Base-by-base conservation (phyloP, 2,113 vertebrate species). In the Plotosus lineatus region DNA sequence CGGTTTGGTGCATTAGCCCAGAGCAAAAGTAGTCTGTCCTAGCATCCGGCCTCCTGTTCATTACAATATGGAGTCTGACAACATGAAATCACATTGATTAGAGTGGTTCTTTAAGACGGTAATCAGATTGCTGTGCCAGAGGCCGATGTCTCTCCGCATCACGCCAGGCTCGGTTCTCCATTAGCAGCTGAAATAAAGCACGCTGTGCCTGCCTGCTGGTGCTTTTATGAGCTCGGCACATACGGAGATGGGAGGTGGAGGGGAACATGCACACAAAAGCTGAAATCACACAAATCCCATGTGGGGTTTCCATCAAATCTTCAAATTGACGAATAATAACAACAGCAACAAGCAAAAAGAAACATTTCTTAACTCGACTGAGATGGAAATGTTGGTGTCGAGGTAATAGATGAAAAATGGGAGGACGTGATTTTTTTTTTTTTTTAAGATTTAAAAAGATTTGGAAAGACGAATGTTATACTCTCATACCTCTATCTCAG, bases 221-320 rank as follows among this genome's bases (percentile, higher is more conserved):
- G 76, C 85, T 84, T 88, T 87, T 89, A 87, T 87, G 84, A 89
- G 74, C 82, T 56, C 82, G 80, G 40, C 78, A 90, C 83, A 87
- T 83, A 85, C 60, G 77, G 81, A 55, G 66, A 46, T 36, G 72
- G 36, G 61, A 83, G 28, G 60, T 72, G 58, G 78, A 80, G 38
- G 72, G 74, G 48, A 19, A 36, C 17, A n/a, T 1, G 36, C n/a
- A 75, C 48, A 23, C 50, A 71, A 55, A 77, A n/a, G 26, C 44
- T 58, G 69, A 28, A 6, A 5, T 50, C 69, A 68, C 10, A 48
- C 50, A 38, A 21, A 79, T 28, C 26, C 40, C 44, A 8, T 46
- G 66, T 46, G 6, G 66, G 66, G 66, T 28, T 71, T 71, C 42
- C 8, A 71, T 71, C n/a, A 28, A 48, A 28, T 46, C n/a, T 71